Evolutionary conservation across 2,113 vertebrate species (phyloP).

Genomic region (Microtus ochrogaster): DNA sequence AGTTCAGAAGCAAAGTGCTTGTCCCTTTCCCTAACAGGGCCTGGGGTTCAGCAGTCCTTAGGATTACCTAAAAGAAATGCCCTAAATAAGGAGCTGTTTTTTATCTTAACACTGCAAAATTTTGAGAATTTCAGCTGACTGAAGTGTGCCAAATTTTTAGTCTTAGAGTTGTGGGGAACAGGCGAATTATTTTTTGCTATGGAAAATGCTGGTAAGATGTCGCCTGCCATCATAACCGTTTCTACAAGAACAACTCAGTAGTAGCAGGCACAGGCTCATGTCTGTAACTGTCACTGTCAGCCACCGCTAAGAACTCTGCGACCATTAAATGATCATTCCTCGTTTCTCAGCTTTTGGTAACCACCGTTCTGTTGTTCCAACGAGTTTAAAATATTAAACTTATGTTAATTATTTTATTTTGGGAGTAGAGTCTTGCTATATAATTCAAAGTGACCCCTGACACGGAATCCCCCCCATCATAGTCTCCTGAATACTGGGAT

Average conservation of each 20-base stretch:
- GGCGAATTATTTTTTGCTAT: not conserved
- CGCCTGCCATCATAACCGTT: not conserved
- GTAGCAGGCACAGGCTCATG: not conserved
- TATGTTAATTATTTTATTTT: not conserved
- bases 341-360: not conserved
- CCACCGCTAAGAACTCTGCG: not conserved
- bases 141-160: not conserved
- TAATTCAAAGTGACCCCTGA: too few relatives aligned
- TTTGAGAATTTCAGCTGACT: not conserved
- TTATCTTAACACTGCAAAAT: not conserved
- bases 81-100: not conserved
- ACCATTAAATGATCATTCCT: not conserved
- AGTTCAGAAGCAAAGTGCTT: not conserved
- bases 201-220: not conserved
- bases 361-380: not conserved
- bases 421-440: not conserved
- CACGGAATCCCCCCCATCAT: not conserved
- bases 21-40: too few relatives aligned
- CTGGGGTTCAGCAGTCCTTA: not conserved
- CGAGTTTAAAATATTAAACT: not conserved
- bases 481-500: not conserved
- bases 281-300: accelerated
- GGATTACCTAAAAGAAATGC: not conserved
- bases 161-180: not conserved
- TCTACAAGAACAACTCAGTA: not conserved